Evolutionary conservation across 2,888 invertebrate genomes (phyloP), one percentile per base, ranked within the genome.

Genomic region (Geotrupes spiniger): DNA sequence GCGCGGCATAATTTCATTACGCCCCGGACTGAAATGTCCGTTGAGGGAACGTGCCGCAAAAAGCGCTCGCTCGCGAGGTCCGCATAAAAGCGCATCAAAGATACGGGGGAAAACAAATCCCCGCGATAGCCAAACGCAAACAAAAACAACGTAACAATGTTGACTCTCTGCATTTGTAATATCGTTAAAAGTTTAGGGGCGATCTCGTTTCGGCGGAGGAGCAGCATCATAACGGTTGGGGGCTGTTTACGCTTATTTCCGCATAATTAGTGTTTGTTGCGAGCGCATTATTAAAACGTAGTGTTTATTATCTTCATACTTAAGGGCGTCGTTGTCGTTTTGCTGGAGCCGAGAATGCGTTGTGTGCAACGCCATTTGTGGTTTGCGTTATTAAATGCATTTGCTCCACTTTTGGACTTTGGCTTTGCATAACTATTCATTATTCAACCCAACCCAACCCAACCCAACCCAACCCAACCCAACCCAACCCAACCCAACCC

Each of bases 281-380:
- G 6, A 6, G 21, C 21, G 21, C 21, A 21, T 21, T 21, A 21
- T 6, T 6, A 6, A 21, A 21, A 21, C 21, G 21, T 21, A 21
- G 21, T 21, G 21, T 21, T 21, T 6, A 21, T 21, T 21, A 21
- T 21, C 21, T 21, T 21, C 21, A 4, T 21, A 21, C 4, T 21
- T 21, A 21, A 3, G 21, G 21, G 6, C 4, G 21, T 21, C 21
- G 21, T 4, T 6, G 21, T 21, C 21, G 21, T 21, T 21, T 21
- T 21, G n/a, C n/a, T n/a, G n/a, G n/a, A n/a, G n/a, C n/a, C n/a
- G n/a, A n/a, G 33, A 5, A 33, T 33, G n/a, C 17, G 36, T 9
- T 17, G 39, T 27, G 28, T 29, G 17, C 33, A 33, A 42, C 29
- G 41, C 3, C 6, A 17, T 17, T 31, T 42, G 29, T 41, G 31